Evolutionary conservation across 2,888 invertebrate genomes (phyloP).

Genomic region (Cenopis cana): DNA sequence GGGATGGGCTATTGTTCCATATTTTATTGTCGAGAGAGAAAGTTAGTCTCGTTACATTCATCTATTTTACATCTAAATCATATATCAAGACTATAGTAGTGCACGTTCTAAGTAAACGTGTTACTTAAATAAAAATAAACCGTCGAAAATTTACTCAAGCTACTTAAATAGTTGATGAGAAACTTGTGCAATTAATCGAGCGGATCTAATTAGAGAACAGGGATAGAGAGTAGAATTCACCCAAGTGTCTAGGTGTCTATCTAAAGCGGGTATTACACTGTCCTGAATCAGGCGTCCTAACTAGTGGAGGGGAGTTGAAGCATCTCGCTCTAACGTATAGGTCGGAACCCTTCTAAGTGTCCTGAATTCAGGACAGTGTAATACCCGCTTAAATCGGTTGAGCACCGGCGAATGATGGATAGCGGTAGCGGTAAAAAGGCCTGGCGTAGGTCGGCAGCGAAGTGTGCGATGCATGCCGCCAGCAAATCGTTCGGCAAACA

Average conservation of each 20-base stretch:
- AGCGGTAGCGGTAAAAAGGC: slow-evolving; percentile 10
- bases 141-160: slow-evolving; percentile 41
- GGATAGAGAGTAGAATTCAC: neutral
- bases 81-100: slow-evolving; percentile 62
- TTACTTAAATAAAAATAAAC: slow-evolving; percentile 47
- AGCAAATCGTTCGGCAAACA: slow-evolving; percentile 79
- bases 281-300: no score
- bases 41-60: slow-evolving; percentile 81
- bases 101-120: slow-evolving; percentile 68
- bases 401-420: slow-evolving; percentile 1
- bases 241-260: slow-evolving; percentile 13
- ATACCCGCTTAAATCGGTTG: neutral
- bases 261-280: no score
- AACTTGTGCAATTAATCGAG: slow-evolving; percentile 33
- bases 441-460: slow-evolving; percentile 49
- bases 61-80: slow-evolving; percentile 78
- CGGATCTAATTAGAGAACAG: slow-evolving; percentile 19
- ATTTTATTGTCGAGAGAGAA: slow-evolving; percentile 74
- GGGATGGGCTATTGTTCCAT: slow-evolving; percentile 77
- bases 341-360: no score
- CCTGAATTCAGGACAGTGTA: no score
- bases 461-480: slow-evolving; percentile 56
- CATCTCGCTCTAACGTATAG: no score
- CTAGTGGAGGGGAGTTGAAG: no score
- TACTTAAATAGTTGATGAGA: slow-evolving; percentile 14